Conservation (phyloP, 1,140 invertebrate genomes). For the Heliconius nattereri region DNA sequence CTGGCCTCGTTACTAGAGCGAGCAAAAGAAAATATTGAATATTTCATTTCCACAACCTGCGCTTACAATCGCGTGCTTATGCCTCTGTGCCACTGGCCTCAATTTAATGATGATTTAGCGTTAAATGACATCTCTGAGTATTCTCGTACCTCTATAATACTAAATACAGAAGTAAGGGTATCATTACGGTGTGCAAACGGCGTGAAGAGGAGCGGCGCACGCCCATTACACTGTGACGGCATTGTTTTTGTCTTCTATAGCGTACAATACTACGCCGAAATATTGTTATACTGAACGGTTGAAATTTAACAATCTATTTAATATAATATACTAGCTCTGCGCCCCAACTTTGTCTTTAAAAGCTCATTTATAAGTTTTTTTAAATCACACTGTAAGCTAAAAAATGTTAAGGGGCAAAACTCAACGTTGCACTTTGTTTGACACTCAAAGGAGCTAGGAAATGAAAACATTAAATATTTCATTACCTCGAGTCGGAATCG, state of each 20-base stretch:
- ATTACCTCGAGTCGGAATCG: too few relatives aligned
- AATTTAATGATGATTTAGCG: background rate
- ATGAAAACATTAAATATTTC: too few relatives aligned
- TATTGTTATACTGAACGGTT: background rate
- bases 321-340: too few relatives aligned
- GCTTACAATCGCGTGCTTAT: background rate
- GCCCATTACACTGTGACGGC: slow-evolving; percentile 26
- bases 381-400: too few relatives aligned
- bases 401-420: too few relatives aligned
- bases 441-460: too few relatives aligned
- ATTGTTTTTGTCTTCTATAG: slow-evolving; percentile 16
- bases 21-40: background rate
- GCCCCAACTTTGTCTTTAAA: too few relatives aligned
- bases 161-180: slow-evolving; percentile 10
- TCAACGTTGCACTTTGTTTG: too few relatives aligned
- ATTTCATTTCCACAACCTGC: background rate
- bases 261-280: slow-evolving; percentile 7
- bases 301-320: background rate
- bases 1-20: background rate
- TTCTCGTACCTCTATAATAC: background rate
- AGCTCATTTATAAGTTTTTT: too few relatives aligned
- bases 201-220: slow-evolving; percentile 41
- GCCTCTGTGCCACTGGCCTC: background rate
- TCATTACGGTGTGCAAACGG: slow-evolving; percentile 37
- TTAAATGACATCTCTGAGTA: background rate